Percentiles rank a stretch among this genome's conserved stretches.
phyloP scores from a whole-genome alignment of 1,140 invertebrate genomes.

The Drosophila mauritiana region DNA sequence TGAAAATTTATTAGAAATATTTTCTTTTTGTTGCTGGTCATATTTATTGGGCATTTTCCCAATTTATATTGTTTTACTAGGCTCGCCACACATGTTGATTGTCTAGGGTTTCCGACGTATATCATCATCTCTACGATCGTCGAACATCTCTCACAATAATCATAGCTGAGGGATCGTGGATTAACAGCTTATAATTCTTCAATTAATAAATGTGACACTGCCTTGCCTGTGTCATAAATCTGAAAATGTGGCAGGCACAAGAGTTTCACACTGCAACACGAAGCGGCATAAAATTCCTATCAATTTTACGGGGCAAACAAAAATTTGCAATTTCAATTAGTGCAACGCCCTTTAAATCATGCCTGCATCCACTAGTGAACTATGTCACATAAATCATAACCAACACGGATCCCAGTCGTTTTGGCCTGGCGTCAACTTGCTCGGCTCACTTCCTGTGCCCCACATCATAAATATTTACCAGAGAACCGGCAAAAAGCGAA shows the following conservation, averaged over 20 bases:
- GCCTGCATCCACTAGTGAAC: constrained; percentile 32
- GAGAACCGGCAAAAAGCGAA: constrained; percentile 20
- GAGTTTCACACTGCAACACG: constrained; percentile 44
- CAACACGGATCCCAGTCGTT: constrained; percentile 38
- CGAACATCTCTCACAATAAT: constrained; percentile 46
- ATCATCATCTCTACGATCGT: constrained; percentile 11
- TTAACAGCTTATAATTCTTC: constrained; percentile 65
- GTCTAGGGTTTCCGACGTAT: constrained; percentile 50
- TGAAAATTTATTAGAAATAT: constrained; percentile 33
- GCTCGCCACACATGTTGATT: constrained; percentile 65
- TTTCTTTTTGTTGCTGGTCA: constrained; percentile 35
- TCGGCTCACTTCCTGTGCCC: constrained; percentile 54
- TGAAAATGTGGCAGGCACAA: constrained; percentile 10
- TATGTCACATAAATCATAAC: constrained; percentile 79
- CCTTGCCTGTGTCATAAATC: constrained; percentile 66
- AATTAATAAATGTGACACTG: constrained; percentile 73
- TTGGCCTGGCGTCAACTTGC: constrained; percentile 46
- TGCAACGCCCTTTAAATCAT: constrained; percentile 65
- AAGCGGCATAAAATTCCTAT: constrained; percentile 71
- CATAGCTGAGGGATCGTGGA: constrained; percentile 39
- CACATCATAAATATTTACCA: not conserved
- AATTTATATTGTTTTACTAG: constrained; percentile 72
- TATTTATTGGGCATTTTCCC: constrained; percentile 68
- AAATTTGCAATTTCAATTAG: constrained; percentile 83
- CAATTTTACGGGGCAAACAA: constrained; percentile 50